Evolutionary conservation across 2,888 invertebrate genomes (phyloP), one percentile per base, ranked within the genome.

Genomic region (Lathronympha strigana): DNA sequence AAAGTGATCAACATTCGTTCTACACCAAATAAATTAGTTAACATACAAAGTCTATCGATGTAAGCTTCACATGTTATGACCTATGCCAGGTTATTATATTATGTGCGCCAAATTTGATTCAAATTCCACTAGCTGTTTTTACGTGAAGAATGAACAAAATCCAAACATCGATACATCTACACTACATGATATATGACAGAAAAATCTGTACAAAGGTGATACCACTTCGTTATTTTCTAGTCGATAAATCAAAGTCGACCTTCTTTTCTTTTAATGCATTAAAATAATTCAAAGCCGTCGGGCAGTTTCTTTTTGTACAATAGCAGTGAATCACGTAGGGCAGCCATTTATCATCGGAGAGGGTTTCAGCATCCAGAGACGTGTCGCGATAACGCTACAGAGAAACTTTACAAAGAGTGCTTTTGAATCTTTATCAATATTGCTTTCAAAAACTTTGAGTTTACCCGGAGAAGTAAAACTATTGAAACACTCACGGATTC

Each of bases 241-340:
- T 64, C 64, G 58, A 71, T 73, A 71, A 69, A 69, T 73, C 72
- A 72, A 70, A 72, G 70, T 67, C 71, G 69, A 68, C 72, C 72
- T 69, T 55, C 61, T 55, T 71, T 71, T 73, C 69, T 72, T 72
- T 69, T 69, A 72, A 70, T 71, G 67, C 68, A 71, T 70, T 71
- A 72, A 73, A 73, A 73, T 71, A 72, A 71, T 72, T 70, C 72
- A 68, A 67, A 70, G 71, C 63, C 68, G 70, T 60, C 67, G 72
- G 70, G 53, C 67, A 67, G 70, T 70, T 71, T 79, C 75, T 76
- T 54, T 63, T 33, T 53, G 63, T 67, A 67, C 63, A 63, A 63
- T 54, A 43, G 47, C 63, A 49, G 63, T 67, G 67, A 67, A 67
- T 63, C 67, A 67, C 67, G 63, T 63, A 58, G 67, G 63, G 60